Conservation (phyloP, 2,113 vertebrate species). For the Oreochromis niloticus region DNA sequence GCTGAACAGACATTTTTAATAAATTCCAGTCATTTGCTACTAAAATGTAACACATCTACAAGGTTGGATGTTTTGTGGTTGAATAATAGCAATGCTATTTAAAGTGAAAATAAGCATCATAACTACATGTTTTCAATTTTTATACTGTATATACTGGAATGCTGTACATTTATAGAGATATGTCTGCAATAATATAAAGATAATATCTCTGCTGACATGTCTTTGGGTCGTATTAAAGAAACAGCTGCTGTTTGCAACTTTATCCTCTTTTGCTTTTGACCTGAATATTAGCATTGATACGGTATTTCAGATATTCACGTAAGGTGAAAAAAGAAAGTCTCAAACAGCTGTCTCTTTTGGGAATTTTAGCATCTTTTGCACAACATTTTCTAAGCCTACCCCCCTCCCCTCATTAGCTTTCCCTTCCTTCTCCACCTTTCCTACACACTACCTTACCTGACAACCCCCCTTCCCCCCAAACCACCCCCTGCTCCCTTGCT, state of each 20-base stretch:
- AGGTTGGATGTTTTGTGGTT: neutral
- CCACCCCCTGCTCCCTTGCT: conserved; percentile 52
- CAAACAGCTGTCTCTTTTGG: neutral
- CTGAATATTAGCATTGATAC: neutral
- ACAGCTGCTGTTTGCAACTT: neutral
- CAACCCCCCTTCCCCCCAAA: neutral
- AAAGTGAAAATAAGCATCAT: neutral
- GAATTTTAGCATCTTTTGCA: neutral
- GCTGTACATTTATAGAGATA: neutral
- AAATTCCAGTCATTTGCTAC: neutral
- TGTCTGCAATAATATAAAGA: neutral
- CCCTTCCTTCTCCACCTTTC: neutral
- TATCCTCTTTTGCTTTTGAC: neutral
- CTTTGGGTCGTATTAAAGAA: neutral
- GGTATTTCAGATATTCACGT: neutral
- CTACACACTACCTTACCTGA: conserved; percentile 10
- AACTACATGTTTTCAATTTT: neutral
- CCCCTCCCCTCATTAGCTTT: conserved; percentile 11
- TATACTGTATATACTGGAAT: neutral
- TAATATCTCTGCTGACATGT: neutral
- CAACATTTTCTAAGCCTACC: neutral
- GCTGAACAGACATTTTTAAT: neutral
- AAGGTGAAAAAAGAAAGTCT: neutral
- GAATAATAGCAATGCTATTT: neutral
- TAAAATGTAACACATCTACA: neutral